A percentile compares a stretch with the other conserved stretches of the same genome.
phyloP scores from a whole-genome alignment of 2,888 invertebrate species.

The Micoletzkya japonica region DNA sequence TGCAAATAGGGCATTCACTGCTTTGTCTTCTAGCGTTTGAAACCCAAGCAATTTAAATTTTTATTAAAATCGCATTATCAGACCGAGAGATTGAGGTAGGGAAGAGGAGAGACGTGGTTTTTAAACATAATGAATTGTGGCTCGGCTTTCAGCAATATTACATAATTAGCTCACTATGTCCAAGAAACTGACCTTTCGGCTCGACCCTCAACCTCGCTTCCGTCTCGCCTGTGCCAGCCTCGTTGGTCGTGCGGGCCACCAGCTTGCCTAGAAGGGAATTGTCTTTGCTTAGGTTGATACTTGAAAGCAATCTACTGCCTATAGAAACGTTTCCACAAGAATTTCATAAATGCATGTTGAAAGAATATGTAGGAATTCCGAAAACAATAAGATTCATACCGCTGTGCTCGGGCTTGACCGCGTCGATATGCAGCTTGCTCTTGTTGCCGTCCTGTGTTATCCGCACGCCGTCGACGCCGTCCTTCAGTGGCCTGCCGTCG shows the following conservation, averaged over 20 bases:
- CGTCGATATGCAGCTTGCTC: conserved; percentile 74
- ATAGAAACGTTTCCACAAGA: no score
- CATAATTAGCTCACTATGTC: no score
- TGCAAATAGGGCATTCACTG: no score
- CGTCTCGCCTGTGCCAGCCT: conserved; percentile 79
- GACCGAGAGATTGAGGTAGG: no score
- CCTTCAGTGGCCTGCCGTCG: conserved; percentile 50
- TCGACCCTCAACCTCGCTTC: conserved; percentile 76
- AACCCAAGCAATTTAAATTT: no score
- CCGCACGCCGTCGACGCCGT: conserved; percentile 51
- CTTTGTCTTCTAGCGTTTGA: no score
- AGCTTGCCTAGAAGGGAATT: conserved; percentile 4
- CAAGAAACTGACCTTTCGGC: background rate
- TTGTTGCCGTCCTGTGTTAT: conserved; percentile 49
- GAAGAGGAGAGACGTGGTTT: no score
- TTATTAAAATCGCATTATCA: no score
- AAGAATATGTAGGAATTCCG: background rate
- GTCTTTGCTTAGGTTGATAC: background rate
- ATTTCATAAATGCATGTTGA: background rate
- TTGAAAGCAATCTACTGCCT: no score
- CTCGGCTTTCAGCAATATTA: no score
- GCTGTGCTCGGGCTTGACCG: conserved; percentile 75
- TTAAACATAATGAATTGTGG: no score
- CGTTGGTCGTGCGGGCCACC: conserved; percentile 68
- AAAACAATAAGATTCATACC: conserved; percentile 27